phyloP scores from a whole-genome alignment of 2,888 invertebrate species.

The Thysanoteuthis rhombus region DNA sequence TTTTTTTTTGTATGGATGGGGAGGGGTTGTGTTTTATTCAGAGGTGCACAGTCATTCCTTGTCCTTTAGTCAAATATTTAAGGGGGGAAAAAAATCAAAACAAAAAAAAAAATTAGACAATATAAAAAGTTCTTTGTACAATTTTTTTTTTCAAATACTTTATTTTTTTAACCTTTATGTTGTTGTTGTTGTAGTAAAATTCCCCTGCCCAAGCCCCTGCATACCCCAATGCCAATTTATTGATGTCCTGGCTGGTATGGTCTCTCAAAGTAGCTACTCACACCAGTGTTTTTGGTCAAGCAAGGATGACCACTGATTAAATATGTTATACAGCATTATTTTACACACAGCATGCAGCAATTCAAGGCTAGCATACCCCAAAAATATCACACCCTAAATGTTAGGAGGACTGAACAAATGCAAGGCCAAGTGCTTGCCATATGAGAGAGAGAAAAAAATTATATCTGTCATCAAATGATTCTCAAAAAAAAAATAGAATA shows the following conservation, averaged over 20 bases:
- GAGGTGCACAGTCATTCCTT: slow-evolving; percentile 12
- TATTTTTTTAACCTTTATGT: not conserved
- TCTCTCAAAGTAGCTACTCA: slow-evolving; percentile 25
- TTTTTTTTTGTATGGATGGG: not conserved
- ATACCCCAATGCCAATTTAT: not conserved
- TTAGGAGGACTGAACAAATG: slow-evolving; percentile 30
- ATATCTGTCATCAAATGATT: slow-evolving; percentile 23
- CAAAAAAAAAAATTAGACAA: slow-evolving; percentile 1
- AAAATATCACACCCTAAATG: slow-evolving; percentile 31
- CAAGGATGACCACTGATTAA: slow-evolving; percentile 17
- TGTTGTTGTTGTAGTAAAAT: not conserved
- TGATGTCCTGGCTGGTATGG: slow-evolving; percentile 28
- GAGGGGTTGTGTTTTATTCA: not conserved
- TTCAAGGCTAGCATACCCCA: slow-evolving; percentile 27
- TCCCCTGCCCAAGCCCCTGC: not conserved
- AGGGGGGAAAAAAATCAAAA: not conserved
- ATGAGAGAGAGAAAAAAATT: slow-evolving; percentile 15
- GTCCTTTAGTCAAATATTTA: not conserved
- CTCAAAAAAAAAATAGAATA: not conserved
- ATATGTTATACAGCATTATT: slow-evolving; percentile 15
- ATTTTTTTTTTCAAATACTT: slow-evolving; percentile 12
- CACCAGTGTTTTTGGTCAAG: not conserved
- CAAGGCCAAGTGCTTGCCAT: slow-evolving; percentile 26
- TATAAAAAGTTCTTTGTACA: slow-evolving; percentile 21
- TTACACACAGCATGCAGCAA: slow-evolving; percentile 29